These are phyloP conservation scores for Rhodophaea formosa DNA, from an alignment of 2,888 invertebrate genomes.

Conservation along the genomic window DNA sequence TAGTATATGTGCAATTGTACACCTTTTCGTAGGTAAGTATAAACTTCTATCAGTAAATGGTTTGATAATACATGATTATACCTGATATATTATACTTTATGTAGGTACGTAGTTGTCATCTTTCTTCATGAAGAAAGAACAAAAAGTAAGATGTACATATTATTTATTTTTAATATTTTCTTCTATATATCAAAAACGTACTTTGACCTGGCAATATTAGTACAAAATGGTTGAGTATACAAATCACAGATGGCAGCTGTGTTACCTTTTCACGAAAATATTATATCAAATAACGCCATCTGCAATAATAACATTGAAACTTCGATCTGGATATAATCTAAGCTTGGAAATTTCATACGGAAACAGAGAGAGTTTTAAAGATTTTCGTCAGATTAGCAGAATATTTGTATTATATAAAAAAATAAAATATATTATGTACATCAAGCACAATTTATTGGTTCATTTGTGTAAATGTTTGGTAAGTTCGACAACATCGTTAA, in stretches of 20 bases:
- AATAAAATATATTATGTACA: neutral
- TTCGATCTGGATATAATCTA: neutral
- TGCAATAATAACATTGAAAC: neutral
- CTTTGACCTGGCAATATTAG: neutral
- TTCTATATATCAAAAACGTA: neutral
- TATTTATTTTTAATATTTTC: no score
- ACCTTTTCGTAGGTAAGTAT: no score
- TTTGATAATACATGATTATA: no score
- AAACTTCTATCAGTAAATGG: no score
- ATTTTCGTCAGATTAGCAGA: neutral
- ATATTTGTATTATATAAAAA: neutral
- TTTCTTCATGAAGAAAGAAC: no score
- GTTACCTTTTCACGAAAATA: no score
- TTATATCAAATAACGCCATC: conserved; percentile 2
- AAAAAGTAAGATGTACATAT: no score
- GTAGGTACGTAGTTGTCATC: no score
- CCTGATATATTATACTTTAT: no score
- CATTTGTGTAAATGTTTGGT: neutral
- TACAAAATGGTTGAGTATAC: neutral
- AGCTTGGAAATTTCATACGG: neutral
- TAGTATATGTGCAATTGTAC: no score
- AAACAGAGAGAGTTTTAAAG: neutral
- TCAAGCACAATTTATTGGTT: neutral
- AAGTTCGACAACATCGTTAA: conserved; percentile 24
- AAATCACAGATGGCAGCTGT: conserved; percentile 4